phyloP scores from a whole-genome alignment of 2,888 invertebrate species.

The Sphaerophoria rueppellii region DNA sequence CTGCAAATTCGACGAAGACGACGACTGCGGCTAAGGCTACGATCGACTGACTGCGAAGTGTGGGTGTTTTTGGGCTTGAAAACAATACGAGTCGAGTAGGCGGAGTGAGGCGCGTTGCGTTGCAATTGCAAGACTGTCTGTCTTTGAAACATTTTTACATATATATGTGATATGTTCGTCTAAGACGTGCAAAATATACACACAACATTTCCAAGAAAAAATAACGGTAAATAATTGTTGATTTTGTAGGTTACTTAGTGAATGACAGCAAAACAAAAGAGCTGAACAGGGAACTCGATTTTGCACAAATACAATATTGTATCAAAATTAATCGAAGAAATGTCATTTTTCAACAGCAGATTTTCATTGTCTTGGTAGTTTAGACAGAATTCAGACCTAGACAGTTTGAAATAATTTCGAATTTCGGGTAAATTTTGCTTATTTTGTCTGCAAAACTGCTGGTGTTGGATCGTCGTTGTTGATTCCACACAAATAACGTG shows the following conservation, averaged over 20 bases:
- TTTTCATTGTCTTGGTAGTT: neutral
- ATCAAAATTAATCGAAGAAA: constrained; percentile 28
- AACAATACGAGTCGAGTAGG: constrained; percentile 50
- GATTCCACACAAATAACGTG: constrained; percentile 68
- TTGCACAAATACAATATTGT: neutral
- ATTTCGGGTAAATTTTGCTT: constrained; percentile 30
- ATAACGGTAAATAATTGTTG: constrained; percentile 63
- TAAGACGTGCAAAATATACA: constrained; percentile 56
- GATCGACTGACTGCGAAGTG: constrained; percentile 44
- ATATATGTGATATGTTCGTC: constrained; percentile 32
- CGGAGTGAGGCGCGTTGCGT: constrained; percentile 63
- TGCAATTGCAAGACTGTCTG: constrained; percentile 44
- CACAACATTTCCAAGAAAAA: constrained; percentile 64
- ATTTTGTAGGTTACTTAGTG: constrained; percentile 56
- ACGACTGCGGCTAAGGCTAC: neutral
- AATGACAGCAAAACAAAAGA: constrained; percentile 63
- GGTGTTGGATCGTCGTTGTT: neutral
- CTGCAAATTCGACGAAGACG: constrained; percentile 14
- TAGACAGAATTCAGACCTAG: neutral
- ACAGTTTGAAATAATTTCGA: constrained; percentile 25
- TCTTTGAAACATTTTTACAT: constrained; percentile 38
- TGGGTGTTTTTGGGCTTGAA: constrained; percentile 67
- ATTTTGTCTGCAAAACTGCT: constrained; percentile 19
- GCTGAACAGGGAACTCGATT: constrained; percentile 59
- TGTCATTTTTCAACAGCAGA: constrained; percentile 40